Conservation (phyloP, 2,888 invertebrate species). For the Hybos culiciformis region DNA sequence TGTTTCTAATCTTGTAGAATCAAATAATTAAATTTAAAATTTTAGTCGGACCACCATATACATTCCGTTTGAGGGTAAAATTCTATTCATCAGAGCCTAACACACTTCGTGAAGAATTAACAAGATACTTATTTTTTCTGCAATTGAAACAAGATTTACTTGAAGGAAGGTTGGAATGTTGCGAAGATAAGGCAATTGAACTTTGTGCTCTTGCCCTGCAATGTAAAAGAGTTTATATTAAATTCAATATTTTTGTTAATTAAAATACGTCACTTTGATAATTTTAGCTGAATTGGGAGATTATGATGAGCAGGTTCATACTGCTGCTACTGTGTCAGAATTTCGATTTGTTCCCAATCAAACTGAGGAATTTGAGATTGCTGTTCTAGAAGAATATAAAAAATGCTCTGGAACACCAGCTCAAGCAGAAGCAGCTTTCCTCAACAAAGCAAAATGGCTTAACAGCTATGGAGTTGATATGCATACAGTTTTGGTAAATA, state of each 20-base stretch:
- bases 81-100: conserved; percentile 99
- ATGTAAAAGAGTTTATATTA: conserved; percentile 43
- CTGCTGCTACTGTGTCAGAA: conserved; percentile 94
- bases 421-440: conserved; percentile 85
- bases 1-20: conserved; percentile 1
- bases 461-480: conserved; percentile 99
- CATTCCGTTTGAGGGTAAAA: conserved; percentile 88
- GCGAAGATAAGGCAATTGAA: conserved; percentile 75
- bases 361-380: conserved; percentile 91
- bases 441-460: conserved; percentile 93
- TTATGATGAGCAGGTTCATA: conserved; percentile 81
- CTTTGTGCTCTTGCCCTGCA: conserved; percentile 85
- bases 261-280: conserved; percentile 2
- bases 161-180: conserved; percentile 79
- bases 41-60: conserved; percentile 91
- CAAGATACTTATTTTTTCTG: conserved; percentile 94
- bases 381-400: conserved; percentile 83
- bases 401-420: conserved; percentile 83
- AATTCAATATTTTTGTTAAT: conserved; percentile 2
- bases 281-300: conserved; percentile 87
- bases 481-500: conserved; percentile 82
- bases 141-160: conserved; percentile 93
- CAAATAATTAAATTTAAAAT: conserved; percentile 6
- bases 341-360: conserved; percentile 95
- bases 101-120: conserved; percentile 90